phyloP scores from a whole-genome alignment of 2,113 vertebrate species.

The Catharus fuscescens region DNA sequence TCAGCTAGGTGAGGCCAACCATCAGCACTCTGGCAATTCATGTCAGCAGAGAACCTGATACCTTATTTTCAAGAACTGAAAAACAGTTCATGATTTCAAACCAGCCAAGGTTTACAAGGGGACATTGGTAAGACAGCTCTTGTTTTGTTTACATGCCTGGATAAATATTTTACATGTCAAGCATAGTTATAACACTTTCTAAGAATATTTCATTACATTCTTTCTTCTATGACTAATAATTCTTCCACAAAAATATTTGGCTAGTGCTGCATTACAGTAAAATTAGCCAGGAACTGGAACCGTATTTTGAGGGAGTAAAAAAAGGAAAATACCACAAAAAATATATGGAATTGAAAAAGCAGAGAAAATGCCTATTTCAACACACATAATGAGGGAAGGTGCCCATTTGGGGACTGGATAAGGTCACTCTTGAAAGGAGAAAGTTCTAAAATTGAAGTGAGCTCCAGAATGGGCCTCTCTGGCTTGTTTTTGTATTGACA shows the following conservation, averaged over 20 bases:
- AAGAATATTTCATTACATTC: slow-evolving; percentile 36
- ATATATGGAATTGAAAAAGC: neutral
- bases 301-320: neutral
- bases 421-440: neutral
- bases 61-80: slow-evolving; percentile 23
- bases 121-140: neutral
- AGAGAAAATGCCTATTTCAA: neutral
- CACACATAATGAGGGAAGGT: neutral
- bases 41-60: neutral
- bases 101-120: neutral
- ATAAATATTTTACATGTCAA: neutral
- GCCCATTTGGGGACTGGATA: neutral
- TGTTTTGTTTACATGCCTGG: slow-evolving; percentile 18
- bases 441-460: neutral
- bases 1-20: neutral
- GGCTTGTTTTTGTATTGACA: neutral
- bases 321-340: neutral
- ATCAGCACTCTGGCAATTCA: neutral
- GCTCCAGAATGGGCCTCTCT: neutral
- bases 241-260: slow-evolving; percentile 18
- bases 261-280: neutral
- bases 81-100: slow-evolving; percentile 9
- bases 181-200: slow-evolving; percentile 38
- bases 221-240: neutral
- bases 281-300: neutral